phyloP scores from a whole-genome alignment of 2,113 vertebrate genomes.

The Thalassarche chlororhynchos region DNA sequence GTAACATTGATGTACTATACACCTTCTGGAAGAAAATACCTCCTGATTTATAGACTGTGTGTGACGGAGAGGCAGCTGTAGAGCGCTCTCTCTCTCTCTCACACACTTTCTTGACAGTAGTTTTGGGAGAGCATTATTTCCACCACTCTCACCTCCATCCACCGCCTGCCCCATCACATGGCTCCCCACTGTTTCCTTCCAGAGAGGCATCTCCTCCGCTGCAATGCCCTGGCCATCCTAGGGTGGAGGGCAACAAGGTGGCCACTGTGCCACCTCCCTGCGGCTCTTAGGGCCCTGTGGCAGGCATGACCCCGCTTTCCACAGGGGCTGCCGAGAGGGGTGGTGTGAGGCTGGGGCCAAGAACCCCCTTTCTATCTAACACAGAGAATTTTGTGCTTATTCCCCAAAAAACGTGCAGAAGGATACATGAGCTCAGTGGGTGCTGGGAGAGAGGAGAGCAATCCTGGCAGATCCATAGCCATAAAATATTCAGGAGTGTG shows the following conservation, averaged over 20 bases:
- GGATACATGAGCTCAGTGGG: rapidly evolving
- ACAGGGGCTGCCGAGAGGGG: neutral
- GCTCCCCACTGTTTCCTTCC: neutral
- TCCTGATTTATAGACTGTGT: neutral
- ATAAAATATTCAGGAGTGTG: neutral
- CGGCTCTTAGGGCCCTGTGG: too few species aligned
- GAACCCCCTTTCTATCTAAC: neutral
- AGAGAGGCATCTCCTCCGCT: neutral
- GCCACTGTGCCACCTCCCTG: neutral
- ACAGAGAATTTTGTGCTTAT: neutral
- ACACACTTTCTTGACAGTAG: neutral
- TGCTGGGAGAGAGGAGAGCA: neutral
- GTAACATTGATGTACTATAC: rapidly evolving
- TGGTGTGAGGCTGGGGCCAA: rapidly evolving
- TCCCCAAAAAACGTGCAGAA: rapidly evolving
- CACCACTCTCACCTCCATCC: neutral
- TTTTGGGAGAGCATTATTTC: neutral
- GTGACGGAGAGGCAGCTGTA: neutral
- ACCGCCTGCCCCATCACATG: rapidly evolving
- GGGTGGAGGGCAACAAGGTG: rapidly evolving
- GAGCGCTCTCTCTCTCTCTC: neutral
- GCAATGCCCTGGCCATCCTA: rapidly evolving
- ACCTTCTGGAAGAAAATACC: neutral
- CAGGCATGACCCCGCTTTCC: neutral
- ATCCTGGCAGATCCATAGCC: neutral